These are phyloP conservation scores for Ciona savignyi DNA, from an alignment of 23 tunicate genomes.

Conservation along the genomic window DNA sequence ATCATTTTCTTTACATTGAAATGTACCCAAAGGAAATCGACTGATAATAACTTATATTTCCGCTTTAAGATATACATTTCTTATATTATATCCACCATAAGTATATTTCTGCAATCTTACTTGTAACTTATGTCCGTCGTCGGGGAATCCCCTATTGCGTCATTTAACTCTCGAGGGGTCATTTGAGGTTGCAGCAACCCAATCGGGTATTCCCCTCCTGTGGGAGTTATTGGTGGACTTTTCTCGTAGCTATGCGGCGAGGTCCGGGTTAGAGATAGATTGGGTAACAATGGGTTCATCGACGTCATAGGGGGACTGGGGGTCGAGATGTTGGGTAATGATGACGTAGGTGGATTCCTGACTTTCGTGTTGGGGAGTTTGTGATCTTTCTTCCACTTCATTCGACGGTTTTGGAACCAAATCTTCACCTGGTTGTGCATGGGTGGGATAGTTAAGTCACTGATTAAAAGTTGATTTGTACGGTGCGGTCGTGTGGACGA, in stretches of 20 bases:
- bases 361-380: constrained; percentile 86
- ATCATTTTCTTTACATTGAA: too few relatives aligned
- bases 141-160: constrained; percentile 1
- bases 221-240: constrained; percentile 43
- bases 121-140: constrained; percentile 15
- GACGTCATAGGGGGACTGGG: constrained; percentile 4
- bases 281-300: not conserved
- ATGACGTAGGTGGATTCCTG: constrained; percentile 42
- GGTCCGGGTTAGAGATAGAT: not conserved
- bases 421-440: constrained; percentile 67
- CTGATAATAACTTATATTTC: too few relatives aligned
- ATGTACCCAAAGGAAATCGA: too few relatives aligned
- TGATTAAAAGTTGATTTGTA: too few relatives aligned
- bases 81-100: too few relatives aligned
- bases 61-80: too few relatives aligned
- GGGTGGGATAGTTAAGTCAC: too few relatives aligned
- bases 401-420: constrained; percentile 95
- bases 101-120: too few relatives aligned
- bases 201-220: constrained; percentile 9
- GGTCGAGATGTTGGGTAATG: constrained; percentile 24
- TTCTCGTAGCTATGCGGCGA: constrained; percentile 50
- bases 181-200: constrained; percentile 15
- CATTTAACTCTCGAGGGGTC: constrained; percentile 28
- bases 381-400: constrained; percentile 97
- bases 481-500: too few relatives aligned